Conservation (phyloP, 2,888 invertebrate genomes). For the Pseudeuparius sepicola region DNA sequence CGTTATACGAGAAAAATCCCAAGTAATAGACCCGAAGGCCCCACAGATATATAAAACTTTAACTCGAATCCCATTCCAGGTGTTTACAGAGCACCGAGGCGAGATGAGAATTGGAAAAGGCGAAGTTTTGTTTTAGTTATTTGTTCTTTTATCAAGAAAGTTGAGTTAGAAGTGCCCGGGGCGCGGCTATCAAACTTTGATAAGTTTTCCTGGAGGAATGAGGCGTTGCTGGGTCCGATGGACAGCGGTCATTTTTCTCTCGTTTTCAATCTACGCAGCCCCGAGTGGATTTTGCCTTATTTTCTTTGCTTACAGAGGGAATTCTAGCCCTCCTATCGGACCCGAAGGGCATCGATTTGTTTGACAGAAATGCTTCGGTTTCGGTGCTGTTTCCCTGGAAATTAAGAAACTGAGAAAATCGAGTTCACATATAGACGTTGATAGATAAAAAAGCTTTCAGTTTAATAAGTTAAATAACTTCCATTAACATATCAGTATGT, state of each 20-base stretch:
- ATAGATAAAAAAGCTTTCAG: no score
- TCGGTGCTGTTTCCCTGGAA: no score
- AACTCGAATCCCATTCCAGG: no score
- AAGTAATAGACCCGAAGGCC: no score
- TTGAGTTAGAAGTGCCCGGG: conserved; percentile 32
- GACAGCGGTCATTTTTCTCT: conserved; percentile 49
- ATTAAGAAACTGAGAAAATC: no score
- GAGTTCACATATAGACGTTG: no score
- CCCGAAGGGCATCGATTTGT: no score
- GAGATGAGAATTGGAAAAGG: conserved; percentile 17
- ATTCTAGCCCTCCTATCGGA: no score
- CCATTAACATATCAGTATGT: no score
- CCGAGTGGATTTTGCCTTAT: conserved; percentile 25
- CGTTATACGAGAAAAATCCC: no score
- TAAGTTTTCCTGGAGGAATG: conserved; percentile 33
- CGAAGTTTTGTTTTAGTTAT: conserved; percentile 38
- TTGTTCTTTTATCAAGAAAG: conserved; percentile 40
- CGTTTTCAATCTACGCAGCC: conserved; percentile 41
- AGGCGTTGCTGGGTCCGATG: conserved; percentile 32
- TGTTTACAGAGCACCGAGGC: conserved; percentile 1
- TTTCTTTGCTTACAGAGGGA: conserved; percentile 28
- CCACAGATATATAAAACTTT: conserved; percentile 3
- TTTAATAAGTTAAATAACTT: no score
- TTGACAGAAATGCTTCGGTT: no score
- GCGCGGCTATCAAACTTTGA: conserved; percentile 41